phyloP scores from a whole-genome alignment of 1,140 invertebrate species.

The Uloborus diversus region DNA sequence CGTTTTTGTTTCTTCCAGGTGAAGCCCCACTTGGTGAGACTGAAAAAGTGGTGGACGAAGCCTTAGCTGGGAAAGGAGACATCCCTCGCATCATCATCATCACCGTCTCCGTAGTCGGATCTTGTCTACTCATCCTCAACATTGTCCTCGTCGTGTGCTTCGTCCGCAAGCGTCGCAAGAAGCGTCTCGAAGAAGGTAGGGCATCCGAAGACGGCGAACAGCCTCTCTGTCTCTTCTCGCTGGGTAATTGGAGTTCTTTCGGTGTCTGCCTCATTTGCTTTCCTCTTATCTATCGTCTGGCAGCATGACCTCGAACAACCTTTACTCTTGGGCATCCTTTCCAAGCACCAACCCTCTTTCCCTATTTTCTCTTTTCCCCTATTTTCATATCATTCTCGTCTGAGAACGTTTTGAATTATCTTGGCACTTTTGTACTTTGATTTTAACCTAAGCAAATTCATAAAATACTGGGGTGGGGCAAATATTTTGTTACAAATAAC shows the following conservation, averaged over 20 bases:
- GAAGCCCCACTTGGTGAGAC: constrained; percentile 35
- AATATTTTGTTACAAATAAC: too few species aligned
- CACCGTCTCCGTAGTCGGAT: constrained; percentile 80
- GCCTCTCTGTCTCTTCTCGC: constrained; percentile 53
- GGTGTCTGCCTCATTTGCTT: constrained; percentile 15
- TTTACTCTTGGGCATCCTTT: too few species aligned
- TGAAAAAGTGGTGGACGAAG: constrained; percentile 64
- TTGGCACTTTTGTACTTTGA: too few species aligned
- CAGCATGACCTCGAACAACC: too few species aligned
- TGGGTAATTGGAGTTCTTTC: constrained; percentile 58
- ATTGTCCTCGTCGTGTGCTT: constrained; percentile 84
- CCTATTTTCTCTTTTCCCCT: too few species aligned
- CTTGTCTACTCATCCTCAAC: constrained; percentile 81
- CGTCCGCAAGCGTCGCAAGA: constrained; percentile 78
- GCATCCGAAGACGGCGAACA: constrained; percentile 48
- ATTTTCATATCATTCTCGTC: too few species aligned
- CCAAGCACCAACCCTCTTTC: too few species aligned
- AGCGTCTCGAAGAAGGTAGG: constrained; percentile 69
- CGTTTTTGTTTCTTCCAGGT: neutral
- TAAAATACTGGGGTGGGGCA: too few species aligned
- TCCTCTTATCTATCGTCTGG: neutral
- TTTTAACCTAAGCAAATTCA: too few species aligned
- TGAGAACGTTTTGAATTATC: too few species aligned
- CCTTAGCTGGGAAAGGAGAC: constrained; percentile 72
- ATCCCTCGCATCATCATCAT: constrained; percentile 82